Evolutionary conservation across 2,888 invertebrate species (phyloP), one percentile per base, ranked within the genome.

Genomic region (Chalcis sispes): DNA sequence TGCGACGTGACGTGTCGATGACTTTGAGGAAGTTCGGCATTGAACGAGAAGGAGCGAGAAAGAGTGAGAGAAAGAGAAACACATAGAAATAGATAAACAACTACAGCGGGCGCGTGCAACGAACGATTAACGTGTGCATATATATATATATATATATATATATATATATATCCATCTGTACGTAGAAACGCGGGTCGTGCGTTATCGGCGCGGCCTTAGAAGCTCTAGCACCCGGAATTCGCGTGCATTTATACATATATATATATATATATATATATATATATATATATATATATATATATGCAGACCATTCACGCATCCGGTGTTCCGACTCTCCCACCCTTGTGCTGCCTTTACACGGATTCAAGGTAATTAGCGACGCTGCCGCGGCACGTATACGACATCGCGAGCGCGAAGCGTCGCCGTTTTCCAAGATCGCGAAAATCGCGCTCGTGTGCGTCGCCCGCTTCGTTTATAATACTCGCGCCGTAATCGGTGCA

Each of bases 21-120:
- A 72, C 65, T 72, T 72, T 72, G 72, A 72, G 48, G 32, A 72
- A 64, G 72, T 72, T 64, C 56, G 36, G 56, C 72, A 56, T 64
- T 62, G 62, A 72, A 40, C 29, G 36, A n/a, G n/a, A n/a, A n/a
- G n/a, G n/a, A n/a, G n/a, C n/a, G n/a, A n/a, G n/a, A n/a, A n/a
- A n/a, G n/a, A n/a, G n/a, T n/a, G n/a, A n/a, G n/a, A n/a, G n/a
- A n/a, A n/a, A n/a, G n/a, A n/a, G n/a, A n/a, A n/a, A n/a, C n/a
- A n/a, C n/a, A n/a, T n/a, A n/a, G n/a, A n/a, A n/a, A n/a, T n/a
- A n/a, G n/a, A n/a, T n/a, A n/a, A n/a, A n/a, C n/a, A n/a, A n/a
- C n/a, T n/a, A n/a, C n/a, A n/a, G n/a, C n/a, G n/a, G n/a, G n/a
- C n/a, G n/a, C n/a, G n/a, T n/a, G n/a, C n/a, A n/a, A n/a, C n/a